phyloP scores from a whole-genome alignment of 2,113 vertebrate species.

The Callorhinus ursinus region DNA sequence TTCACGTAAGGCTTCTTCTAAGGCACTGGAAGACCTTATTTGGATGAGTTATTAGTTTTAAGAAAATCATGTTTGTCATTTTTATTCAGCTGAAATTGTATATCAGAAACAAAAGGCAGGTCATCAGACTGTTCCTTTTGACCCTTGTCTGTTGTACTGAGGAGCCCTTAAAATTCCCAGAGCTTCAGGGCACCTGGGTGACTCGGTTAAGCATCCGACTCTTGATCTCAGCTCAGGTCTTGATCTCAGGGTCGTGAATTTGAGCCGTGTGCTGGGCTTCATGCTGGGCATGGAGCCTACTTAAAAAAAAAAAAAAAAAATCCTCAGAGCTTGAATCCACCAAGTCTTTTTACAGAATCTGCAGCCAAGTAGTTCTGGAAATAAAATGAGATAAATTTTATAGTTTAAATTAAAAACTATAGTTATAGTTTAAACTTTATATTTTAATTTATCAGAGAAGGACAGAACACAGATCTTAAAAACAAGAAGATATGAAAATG shows the following conservation, averaged over 20 bases:
- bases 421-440: not conserved
- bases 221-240: not conserved
- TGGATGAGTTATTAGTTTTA: not conserved
- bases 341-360: not conserved
- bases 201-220: not conserved
- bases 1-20: not conserved
- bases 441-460: conserved; percentile 36
- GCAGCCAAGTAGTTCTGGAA: not conserved
- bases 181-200: not conserved
- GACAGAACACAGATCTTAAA: not conserved
- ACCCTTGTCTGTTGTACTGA: not conserved
- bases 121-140: not conserved
- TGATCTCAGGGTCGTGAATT: not conserved
- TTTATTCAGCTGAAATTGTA: conserved; percentile 33
- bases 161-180: not conserved
- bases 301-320: not conserved
- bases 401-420: not conserved
- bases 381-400: conserved; percentile 26
- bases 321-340: not conserved
- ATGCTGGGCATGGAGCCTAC: too few relatives aligned
- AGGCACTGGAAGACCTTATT: not conserved
- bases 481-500: not conserved
- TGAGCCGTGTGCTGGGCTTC: too few relatives aligned
- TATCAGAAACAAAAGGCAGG: not conserved
- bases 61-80: not conserved